Evolutionary conservation across 1,140 invertebrate species (phyloP).

Genomic region (Eriosoma lanigerum): DNA sequence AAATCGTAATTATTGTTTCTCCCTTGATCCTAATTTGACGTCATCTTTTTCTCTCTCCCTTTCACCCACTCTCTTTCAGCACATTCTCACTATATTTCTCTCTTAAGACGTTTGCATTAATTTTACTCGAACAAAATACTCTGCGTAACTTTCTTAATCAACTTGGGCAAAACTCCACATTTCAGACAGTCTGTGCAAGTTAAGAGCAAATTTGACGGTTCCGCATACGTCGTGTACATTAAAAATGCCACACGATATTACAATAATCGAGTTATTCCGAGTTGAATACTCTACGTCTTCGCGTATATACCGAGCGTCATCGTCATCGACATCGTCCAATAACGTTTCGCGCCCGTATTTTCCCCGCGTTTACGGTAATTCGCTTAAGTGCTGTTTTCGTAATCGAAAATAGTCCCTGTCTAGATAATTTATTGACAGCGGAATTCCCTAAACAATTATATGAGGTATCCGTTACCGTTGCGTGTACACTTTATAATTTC

Average conservation of each 20-base stretch:
- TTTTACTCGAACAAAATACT: slow-evolving; percentile 13
- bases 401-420: slow-evolving; percentile 25
- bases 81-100: no score
- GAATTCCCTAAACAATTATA: slow-evolving; percentile 42
- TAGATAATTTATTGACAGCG: slow-evolving; percentile 35
- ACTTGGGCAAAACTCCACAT: background rate
- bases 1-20: background rate
- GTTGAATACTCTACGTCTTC: slow-evolving; percentile 30
- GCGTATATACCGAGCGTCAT: background rate
- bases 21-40: background rate
- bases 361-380: slow-evolving; percentile 2
- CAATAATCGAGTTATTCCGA: slow-evolving; percentile 25
- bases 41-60: background rate
- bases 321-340: background rate
- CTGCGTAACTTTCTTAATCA: slow-evolving; percentile 33
- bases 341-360: background rate
- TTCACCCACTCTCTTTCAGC: no score
- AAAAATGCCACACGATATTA: slow-evolving; percentile 17
- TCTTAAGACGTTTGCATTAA: background rate
- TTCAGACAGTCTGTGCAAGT: background rate
- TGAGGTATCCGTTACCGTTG: background rate
- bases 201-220: slow-evolving; percentile 15
- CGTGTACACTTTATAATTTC: slow-evolving; percentile 4
- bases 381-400: slow-evolving; percentile 46
- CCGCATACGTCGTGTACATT: background rate